Evolutionary conservation across 2,797 vertebrate species (phyloP).

Genomic region (Nannoperca obscura): DNA sequence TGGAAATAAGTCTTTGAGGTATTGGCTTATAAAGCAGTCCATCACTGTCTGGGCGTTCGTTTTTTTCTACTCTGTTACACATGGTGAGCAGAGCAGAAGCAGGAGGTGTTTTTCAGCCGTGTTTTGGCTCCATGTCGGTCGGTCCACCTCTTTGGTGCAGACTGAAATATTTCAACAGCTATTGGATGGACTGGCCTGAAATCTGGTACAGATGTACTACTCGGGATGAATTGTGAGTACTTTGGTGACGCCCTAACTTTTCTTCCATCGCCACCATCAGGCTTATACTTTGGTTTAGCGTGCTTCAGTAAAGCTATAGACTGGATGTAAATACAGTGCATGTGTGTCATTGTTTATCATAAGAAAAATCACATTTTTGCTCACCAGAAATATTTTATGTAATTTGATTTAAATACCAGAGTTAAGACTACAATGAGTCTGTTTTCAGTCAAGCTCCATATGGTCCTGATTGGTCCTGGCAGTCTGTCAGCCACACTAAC

Average conservation of each 20-base stretch:
- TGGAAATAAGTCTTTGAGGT: conserved; percentile 58
- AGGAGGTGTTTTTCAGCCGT: not conserved
- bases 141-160: not conserved
- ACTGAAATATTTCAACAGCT: conserved; percentile 1
- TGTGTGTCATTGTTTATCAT: conserved; percentile 8
- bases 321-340: not conserved
- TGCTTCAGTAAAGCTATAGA: not conserved
- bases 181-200: not conserved
- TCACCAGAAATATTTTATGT: conserved; percentile 33
- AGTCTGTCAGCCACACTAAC: conserved; percentile 50
- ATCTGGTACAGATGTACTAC: not conserved
- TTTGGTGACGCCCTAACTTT: not conserved
- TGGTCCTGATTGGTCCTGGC: conserved; percentile 53
- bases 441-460: conserved; percentile 46
- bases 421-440: conserved; percentile 27
- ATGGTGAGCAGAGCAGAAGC: conserved; percentile 3
- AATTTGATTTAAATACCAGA: conserved; percentile 37
- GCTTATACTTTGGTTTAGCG: not conserved
- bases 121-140: not conserved
- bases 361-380: conserved; percentile 19
- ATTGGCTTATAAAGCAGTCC: conserved; percentile 52
- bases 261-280: not conserved
- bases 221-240: conserved; percentile 1
- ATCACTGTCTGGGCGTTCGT: conserved; percentile 31
- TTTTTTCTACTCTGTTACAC: conserved; percentile 27